Evolutionary conservation across 2,888 invertebrate species (phyloP).

Genomic region (Heliconius cydno): DNA sequence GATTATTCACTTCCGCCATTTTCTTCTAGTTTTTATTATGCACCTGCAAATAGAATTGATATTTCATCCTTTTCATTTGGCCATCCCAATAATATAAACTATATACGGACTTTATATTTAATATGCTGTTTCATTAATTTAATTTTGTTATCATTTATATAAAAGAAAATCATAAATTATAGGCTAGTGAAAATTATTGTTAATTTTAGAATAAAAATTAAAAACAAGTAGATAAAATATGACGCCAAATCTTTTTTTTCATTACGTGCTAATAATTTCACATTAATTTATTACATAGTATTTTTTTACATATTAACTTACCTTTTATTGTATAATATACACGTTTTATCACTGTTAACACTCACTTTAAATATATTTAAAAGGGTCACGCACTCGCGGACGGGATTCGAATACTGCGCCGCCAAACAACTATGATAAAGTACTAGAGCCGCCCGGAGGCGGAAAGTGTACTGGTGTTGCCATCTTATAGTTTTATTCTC

Average conservation of each 20-base stretch:
- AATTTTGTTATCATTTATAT: background rate
- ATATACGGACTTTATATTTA: background rate
- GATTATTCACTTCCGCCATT: conserved; percentile 74
- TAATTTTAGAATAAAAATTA: background rate
- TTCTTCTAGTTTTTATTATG: conserved; percentile 30
- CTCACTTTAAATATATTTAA: conserved; percentile 58
- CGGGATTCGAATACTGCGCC: conserved; percentile 53
- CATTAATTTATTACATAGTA: background rate
- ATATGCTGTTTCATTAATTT: background rate
- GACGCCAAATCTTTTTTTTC: conserved; percentile 40
- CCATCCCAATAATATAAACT: background rate
- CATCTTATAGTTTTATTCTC: conserved; percentile 49
- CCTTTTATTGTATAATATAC: conserved; percentile 52
- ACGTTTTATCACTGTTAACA: conserved; percentile 71
- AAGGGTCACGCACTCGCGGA: conserved; percentile 64
- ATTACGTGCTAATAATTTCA: conserved; percentile 7
- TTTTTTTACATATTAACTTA: conserved; percentile 46
- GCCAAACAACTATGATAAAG: conserved; percentile 38
- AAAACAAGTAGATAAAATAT: conserved; percentile 13
- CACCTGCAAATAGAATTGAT: conserved; percentile 45
- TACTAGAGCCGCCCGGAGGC: conserved; percentile 45
- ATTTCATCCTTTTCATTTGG: background rate
- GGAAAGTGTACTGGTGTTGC: conserved; percentile 57
- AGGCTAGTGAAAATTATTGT: background rate
- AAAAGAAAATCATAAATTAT: background rate